Evolutionary conservation across 2,113 vertebrate species (phyloP), one percentile per base, ranked within the genome.

Genomic region (Strix uralensis): DNA sequence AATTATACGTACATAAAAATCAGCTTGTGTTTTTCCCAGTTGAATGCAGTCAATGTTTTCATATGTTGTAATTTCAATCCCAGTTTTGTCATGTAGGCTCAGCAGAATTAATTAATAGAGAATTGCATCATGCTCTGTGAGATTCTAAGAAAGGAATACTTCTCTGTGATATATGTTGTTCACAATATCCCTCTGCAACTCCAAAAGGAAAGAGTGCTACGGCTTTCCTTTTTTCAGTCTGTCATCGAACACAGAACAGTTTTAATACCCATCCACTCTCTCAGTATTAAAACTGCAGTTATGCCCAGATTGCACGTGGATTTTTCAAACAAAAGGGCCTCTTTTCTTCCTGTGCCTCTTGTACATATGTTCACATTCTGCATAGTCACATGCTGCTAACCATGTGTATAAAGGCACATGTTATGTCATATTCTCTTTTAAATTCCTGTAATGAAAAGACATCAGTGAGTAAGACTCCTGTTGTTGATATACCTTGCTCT

Each of bases 401-500:
- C 61, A 20, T 47, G 71, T 49, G 46, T 36, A 12, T 29, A 71
- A 70, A 72, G 63, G 74, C 63, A 40, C 42, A 15, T 62, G n/a
- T 65, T 75, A 12, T 77, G 91, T 91, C n/a, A 40, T 88, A 85
- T 54, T 84, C 54, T 75, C 91, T 77, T 91, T 15, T 2, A 42
- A 92, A 78, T 79, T 81, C 57, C 78, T 91, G 3, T 65, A 82
- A 63, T 55, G 73, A 74, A 90, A 88, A 81, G 66, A 72, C 70
- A 46, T 46, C 44, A 46, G 18, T 36, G 79, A 81, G 55, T 67
- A 67, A 52, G 57, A 26, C 21, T 71, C 40, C n/a, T 88, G 90
- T 90, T 83, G 52, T 73, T 91, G 27, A 27, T 77, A 42, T n/a
- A 96, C 9, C 70, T 93, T 86, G 67, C 92, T 79, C 75, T 59